These are phyloP conservation scores for Tamandua tetradactyla DNA, from an alignment of 2,797 vertebrate species.

Conservation along the genomic window DNA sequence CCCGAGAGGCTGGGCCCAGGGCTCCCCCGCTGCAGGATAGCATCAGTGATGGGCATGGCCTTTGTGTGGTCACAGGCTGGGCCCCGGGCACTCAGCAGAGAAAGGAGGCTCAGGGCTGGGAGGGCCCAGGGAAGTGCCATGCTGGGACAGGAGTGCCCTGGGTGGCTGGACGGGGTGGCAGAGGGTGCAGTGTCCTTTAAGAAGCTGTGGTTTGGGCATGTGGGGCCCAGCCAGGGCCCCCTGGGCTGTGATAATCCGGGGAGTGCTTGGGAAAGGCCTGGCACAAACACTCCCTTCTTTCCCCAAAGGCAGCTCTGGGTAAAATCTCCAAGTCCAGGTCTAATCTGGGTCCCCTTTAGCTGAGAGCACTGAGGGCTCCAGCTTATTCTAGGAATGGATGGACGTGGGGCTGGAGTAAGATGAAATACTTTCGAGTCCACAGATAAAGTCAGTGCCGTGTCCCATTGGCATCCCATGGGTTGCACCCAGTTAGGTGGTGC, in stretches of 20 bases:
- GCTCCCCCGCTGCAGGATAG: constrained; percentile 27
- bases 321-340: background rate
- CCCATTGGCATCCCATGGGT: rapidly evolving
- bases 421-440: background rate
- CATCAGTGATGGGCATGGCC: background rate
- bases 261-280: background rate
- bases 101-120: constrained; percentile 47
- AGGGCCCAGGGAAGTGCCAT: constrained; percentile 55
- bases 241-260: background rate
- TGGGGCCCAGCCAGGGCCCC: background rate
- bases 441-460: background rate
- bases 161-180: background rate
- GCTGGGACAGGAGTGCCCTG: background rate
- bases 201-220: background rate
- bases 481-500: background rate
- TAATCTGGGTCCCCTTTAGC: background rate
- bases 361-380: background rate
- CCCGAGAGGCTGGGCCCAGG: background rate
- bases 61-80: background rate
- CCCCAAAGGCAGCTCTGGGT: too few relatives aligned
- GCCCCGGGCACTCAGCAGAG: constrained; percentile 42
- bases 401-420: rapidly evolving
- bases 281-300: background rate
- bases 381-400: background rate
- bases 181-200: background rate